Evolutionary conservation across 2,888 invertebrate genomes (phyloP), one percentile per base, ranked within the genome.

Genomic region (Tipula lateralis): DNA sequence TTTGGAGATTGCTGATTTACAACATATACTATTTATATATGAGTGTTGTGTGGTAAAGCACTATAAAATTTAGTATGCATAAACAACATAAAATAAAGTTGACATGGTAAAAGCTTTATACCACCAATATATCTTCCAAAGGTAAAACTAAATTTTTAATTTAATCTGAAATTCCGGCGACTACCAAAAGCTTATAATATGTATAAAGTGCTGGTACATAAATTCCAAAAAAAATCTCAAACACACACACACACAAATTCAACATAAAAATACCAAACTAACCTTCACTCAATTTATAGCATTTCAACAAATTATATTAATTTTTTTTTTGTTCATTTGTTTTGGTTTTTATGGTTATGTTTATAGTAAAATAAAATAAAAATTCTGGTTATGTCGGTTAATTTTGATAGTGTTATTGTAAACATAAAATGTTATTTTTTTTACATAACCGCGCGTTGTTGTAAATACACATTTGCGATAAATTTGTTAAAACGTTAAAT

Each of bases 71-170:
- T 50, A 50, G 86, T 84, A 44, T 84, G 84, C 81, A 82, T n/a
- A n/a, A n/a, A n/a, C n/a, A n/a, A n/a, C n/a, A 85, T 85, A 85
- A 86, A 84, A 84, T 84, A 86, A 82, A 85, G 84, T 84, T 85
- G 84, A 85, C 84, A 85, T 36, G 83, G 86, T 84, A 84, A 84
- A 84, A n/a, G n/a, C n/a, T n/a, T n/a, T n/a, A n/a, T n/a, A 83
- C 82, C 29, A 86, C 87, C 86, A 86, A 80, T 80, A 24, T 80
- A 50, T 84, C 9, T 39, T 66, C 3, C 1, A 50, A 50, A 50
- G 50, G 50, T 50, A 50, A 19, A 50, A 50, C 50, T 50, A 50
- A n/a, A n/a, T n/a, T n/a, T n/a, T 66, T 24, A 19, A 66, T 12
- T 66, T 66, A 24, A 66, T 66, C 66, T 9, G 9, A 24, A 66